Evolutionary conservation across 2,113 vertebrate genomes (phyloP).

Genomic region (Syngnathus scovelli): DNA sequence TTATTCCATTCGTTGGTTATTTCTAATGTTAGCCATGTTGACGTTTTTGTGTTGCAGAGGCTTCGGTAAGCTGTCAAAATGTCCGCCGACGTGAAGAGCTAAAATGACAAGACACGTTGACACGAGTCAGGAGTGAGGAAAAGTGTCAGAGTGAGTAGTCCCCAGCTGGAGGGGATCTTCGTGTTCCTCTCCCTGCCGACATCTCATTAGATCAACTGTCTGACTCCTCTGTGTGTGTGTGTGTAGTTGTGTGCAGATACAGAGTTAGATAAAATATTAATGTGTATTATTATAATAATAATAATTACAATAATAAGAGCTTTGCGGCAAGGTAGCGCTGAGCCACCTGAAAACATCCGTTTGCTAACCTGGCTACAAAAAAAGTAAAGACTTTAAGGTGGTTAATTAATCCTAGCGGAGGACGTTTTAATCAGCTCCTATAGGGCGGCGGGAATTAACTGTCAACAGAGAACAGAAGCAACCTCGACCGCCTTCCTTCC

Average conservation of each 20-base stretch:
- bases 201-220: slow-evolving; percentile 27
- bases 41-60: background rate
- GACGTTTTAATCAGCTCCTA: slow-evolving; percentile 1
- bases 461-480: background rate
- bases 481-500: background rate
- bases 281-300: background rate
- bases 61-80: slow-evolving; percentile 1
- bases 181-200: slow-evolving; percentile 25
- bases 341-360: background rate
- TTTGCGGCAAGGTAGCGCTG: background rate
- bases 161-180: background rate
- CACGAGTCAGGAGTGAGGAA: slow-evolving; percentile 9
- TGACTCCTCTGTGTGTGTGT: background rate
- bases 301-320: background rate
- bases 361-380: background rate
- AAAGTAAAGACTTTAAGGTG: background rate
- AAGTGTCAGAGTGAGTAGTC: slow-evolving; percentile 5
- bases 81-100: background rate
- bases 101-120: background rate
- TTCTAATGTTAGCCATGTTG: background rate
- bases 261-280: background rate
- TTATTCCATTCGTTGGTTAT: background rate
- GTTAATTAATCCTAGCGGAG: background rate
- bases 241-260: background rate
- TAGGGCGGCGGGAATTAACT: background rate